phyloP scores from a whole-genome alignment of 2,888 invertebrate genomes.

The Epicampocera succincta region DNA sequence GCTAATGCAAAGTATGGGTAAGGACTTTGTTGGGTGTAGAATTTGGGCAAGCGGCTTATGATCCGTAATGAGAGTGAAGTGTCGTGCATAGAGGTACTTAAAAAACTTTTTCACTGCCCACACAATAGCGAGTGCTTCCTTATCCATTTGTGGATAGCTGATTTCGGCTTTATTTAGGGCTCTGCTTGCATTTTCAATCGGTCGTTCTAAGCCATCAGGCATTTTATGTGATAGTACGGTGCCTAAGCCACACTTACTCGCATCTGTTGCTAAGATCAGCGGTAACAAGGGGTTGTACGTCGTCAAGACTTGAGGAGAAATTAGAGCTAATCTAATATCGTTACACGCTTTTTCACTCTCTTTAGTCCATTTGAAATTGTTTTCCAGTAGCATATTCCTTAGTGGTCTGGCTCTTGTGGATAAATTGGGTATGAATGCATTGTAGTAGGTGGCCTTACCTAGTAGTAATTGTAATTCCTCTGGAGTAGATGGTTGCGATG shows the following conservation, averaged over 20 bases:
- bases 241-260: constrained; percentile 20
- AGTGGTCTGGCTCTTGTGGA: constrained; percentile 16
- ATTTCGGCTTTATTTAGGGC: constrained; percentile 2
- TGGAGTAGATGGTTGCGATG: constrained; percentile 11
- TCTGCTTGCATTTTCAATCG: constrained; percentile 7
- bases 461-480: constrained; percentile 32
- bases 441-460: constrained; percentile 36
- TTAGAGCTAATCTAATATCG: not conserved
- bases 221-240: constrained; percentile 30
- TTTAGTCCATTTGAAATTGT: constrained; percentile 6
- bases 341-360: not conserved
- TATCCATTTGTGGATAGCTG: constrained; percentile 30
- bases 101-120: constrained; percentile 38
- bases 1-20: constrained; percentile 18
- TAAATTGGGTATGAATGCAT: constrained; percentile 28
- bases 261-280: constrained; percentile 31
- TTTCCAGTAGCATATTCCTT: constrained; percentile 10
- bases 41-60: constrained; percentile 33
- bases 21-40: constrained; percentile 5
- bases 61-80: constrained; percentile 29
- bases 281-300: constrained; percentile 20
- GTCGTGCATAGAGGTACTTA: constrained; percentile 25
- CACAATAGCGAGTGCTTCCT: constrained; percentile 29
- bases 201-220: not conserved
- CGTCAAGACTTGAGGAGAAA: constrained; percentile 8